Base-by-base conservation (phyloP, 2,888 invertebrate genomes). In the Smittia aterrima region DNA sequence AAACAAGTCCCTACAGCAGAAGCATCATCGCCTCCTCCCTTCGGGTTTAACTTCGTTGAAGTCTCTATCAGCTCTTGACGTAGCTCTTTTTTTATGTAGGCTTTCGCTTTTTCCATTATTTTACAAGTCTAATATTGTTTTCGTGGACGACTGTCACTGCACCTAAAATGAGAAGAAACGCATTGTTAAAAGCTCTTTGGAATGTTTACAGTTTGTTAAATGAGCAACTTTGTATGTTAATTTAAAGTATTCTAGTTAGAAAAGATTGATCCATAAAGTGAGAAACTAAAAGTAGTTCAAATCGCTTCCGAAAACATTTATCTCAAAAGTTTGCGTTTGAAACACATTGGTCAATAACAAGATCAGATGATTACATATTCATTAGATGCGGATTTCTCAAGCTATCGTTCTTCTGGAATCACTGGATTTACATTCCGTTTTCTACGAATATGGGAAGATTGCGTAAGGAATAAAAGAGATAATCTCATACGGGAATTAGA, bases 21-120 rank as follows among this genome's bases (percentile, higher is more conserved):
- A 13, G 11, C 16, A 16, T 22, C 24, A 20, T 58, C 58, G 18
- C 53, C 70, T n/a, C n/a, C n/a, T n/a, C 38, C 20, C 13, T 24
- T 20, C n/a, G 25, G n/a, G 53, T 70, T 70, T 9, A 38, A 6
- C 16, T 72, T 62, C 4, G 38, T 72, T 22, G 72, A 62, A 16
- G 84, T 86, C 82, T 85, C n/a, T n/a, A n/a, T n/a, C n/a, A n/a
- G n/a, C n/a, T n/a, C n/a, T n/a, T n/a, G n/a, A n/a, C n/a, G 32
- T 80, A 88, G 85, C 84, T 89, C 89, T 83, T 88, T 89, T 84
- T 89, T 89, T 82, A 89, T 88, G 80, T 89, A 89, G 77, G 89
- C 87, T 85, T 89, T 90, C 80, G 87, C 88, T 82, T 87, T 88
- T 85, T 88, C 88, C 88, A 88, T 88, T 79, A 18, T 62, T 6